Conservation (phyloP, 2,797 vertebrate species). For the Oreochromis grahami region DNA sequence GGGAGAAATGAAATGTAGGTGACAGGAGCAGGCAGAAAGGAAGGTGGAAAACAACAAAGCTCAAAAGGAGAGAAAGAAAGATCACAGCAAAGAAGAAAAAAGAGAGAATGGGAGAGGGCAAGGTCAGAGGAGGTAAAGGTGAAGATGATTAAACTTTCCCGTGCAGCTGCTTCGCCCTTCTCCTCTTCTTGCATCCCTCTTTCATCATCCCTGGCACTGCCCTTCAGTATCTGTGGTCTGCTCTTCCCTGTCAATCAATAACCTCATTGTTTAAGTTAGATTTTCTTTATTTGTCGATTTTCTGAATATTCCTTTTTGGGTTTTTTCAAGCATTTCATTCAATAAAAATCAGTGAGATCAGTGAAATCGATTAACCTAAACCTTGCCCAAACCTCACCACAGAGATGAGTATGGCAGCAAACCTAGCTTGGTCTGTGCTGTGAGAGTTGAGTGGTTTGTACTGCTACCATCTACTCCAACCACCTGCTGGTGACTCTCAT, state of each 20-base stretch:
- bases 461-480: not conserved
- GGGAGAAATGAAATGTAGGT: not conserved
- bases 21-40: not conserved
- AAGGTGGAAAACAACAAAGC: not conserved
- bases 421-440: not conserved
- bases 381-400: not conserved
- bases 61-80: not conserved
- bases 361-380: not conserved
- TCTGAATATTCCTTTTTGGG: not conserved
- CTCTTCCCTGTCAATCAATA: not conserved
- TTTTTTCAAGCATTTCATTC: not conserved
- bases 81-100: not conserved
- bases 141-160: conserved; percentile 22
- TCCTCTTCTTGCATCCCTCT: conserved; percentile 23
- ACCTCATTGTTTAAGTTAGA: not conserved
- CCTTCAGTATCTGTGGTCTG: conserved; percentile 5
- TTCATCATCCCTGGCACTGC: conserved; percentile 20
- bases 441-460: not conserved
- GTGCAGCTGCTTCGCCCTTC: conserved; percentile 10
- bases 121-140: conserved; percentile 28
- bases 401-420: not conserved
- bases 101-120: not conserved
- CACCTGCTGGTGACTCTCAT: not conserved
- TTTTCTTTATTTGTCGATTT: not conserved
- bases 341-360: not conserved